A percentile compares a stretch with the other conserved stretches of the same genome.
Conservation (phyloP, 1,140 invertebrate genomes). For the Dysdera silvatica region DNA sequence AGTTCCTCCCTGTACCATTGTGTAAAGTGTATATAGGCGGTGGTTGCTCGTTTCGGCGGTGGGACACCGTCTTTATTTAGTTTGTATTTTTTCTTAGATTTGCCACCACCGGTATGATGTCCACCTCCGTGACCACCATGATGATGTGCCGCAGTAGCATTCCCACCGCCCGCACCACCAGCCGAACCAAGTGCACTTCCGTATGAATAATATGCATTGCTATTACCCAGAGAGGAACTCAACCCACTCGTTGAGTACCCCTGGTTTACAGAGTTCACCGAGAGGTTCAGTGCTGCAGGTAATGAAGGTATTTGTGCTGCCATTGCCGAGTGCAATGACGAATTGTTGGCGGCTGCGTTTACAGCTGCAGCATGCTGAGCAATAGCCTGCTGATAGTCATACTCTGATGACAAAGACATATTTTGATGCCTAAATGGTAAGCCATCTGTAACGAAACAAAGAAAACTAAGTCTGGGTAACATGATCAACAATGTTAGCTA, state of each 20-base stretch:
- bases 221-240: conserved; percentile 24
- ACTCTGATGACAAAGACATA: conserved; percentile 29
- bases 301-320: conserved; percentile 21
- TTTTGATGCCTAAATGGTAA: conserved; percentile 29
- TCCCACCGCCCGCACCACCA: conserved; percentile 12
- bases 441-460: conserved; percentile 21
- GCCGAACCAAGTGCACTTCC: conserved; percentile 13
- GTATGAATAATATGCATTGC: conserved; percentile 24
- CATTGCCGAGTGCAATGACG: conserved; percentile 33
- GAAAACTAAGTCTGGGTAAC: no score
- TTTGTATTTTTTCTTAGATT: conserved; percentile 35
- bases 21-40: conserved; percentile 38
- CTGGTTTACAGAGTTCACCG: conserved; percentile 31
- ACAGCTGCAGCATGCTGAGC: conserved; percentile 31
- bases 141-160: conserved; percentile 19
- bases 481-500: no score
- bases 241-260: conserved; percentile 9
- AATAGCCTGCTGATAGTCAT: conserved; percentile 35
- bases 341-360: conserved; percentile 28
- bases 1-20: conserved; percentile 38
- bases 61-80: conserved; percentile 37
- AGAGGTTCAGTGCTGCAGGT: conserved; percentile 33
- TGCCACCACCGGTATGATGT: conserved; percentile 24
- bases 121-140: neutral
- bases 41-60: conserved; percentile 36